phyloP scores from a whole-genome alignment of 1,140 invertebrate genomes.

The Drosophila sp. region DNA sequence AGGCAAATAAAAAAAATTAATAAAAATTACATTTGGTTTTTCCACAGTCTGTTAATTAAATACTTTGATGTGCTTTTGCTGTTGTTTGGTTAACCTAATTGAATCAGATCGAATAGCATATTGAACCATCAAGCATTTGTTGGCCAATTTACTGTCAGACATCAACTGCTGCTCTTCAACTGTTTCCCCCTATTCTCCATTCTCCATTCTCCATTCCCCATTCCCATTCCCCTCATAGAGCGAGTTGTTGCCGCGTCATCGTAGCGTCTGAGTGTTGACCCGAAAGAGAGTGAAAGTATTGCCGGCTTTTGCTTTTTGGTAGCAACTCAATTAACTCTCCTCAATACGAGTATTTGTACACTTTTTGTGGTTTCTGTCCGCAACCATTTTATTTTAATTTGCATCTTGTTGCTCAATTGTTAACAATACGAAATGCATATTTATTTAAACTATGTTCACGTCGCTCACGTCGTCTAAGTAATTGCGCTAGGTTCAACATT shows the following conservation, averaged over 20 bases:
- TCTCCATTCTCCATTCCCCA: no score
- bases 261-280: neutral
- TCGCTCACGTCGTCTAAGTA: constrained; percentile 35
- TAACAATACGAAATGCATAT: constrained; percentile 40
- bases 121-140: constrained; percentile 17
- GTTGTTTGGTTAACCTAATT: constrained; percentile 30
- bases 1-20: constrained; percentile 38
- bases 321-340: constrained; percentile 1
- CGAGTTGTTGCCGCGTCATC: constrained; percentile 26
- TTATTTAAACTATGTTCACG: constrained; percentile 24
- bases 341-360: constrained; percentile 15
- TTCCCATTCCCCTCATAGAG: constrained; percentile 6
- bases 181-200: no score
- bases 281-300: constrained; percentile 54
- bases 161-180: constrained; percentile 3
- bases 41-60: constrained; percentile 24
- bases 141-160: constrained; percentile 19
- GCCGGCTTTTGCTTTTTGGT: constrained; percentile 32
- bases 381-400: constrained; percentile 54
- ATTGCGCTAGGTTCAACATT: constrained; percentile 70
- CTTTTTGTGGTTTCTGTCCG: constrained; percentile 37
- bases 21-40: constrained; percentile 36
- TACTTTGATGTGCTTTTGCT: constrained; percentile 13
- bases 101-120: constrained; percentile 32
- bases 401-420: constrained; percentile 55